phyloP scores from a whole-genome alignment of 2,113 vertebrate genomes.

The Stomatorhinus ivindoensis region DNA sequence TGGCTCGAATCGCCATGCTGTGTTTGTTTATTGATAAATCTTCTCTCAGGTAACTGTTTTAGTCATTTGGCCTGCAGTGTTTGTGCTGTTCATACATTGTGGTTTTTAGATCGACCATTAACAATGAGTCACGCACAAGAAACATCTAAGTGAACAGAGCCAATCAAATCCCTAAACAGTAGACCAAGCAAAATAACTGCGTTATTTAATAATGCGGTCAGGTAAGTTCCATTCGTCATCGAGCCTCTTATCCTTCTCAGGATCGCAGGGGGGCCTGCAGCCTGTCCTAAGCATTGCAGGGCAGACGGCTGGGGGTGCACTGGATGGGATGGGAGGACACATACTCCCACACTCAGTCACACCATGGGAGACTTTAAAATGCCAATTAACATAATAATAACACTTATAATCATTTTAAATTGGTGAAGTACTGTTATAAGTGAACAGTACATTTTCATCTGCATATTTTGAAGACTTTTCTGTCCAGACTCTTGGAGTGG shows the following conservation, averaged over 20 bases:
- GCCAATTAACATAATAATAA: background rate
- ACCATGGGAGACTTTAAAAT: background rate
- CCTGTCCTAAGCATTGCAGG: background rate
- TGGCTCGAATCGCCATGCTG: background rate
- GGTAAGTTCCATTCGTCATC: background rate
- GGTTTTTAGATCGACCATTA: background rate
- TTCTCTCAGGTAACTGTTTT: background rate
- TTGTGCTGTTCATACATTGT: background rate
- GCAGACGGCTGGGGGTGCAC: background rate
- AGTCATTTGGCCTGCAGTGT: background rate
- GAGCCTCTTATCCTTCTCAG: background rate
- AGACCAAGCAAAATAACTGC: background rate
- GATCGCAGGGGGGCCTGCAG: background rate
- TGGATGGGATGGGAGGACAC: background rate
- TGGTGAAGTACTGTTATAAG: background rate
- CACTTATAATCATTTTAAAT: background rate
- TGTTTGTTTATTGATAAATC: background rate
- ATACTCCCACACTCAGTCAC: background rate
- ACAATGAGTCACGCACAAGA: background rate
- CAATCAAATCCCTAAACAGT: background rate
- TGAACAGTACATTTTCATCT: background rate
- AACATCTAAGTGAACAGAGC: background rate
- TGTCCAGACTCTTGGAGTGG: background rate
- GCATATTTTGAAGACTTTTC: background rate
- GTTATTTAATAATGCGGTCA: background rate